phyloP scores from a whole-genome alignment of 2,113 vertebrate genomes.

The Lepus europaeus region DNA sequence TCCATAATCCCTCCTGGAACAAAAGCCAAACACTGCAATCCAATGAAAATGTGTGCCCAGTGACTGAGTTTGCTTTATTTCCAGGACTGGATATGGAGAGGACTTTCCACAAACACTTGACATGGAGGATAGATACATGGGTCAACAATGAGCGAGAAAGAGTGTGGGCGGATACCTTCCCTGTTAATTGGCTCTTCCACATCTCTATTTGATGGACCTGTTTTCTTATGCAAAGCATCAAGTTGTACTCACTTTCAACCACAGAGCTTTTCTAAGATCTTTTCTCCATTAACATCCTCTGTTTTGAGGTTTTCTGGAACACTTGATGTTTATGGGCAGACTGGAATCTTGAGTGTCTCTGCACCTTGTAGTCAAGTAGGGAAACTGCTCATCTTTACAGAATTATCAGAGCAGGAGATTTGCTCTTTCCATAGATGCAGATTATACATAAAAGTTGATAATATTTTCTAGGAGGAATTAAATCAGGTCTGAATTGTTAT shows the following conservation, averaged over 20 bases:
- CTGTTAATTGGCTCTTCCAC: not conserved
- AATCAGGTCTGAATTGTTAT: slow-evolving; percentile 9
- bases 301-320: slow-evolving; percentile 26
- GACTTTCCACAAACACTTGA: not conserved
- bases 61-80: slow-evolving; percentile 8
- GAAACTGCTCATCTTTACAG: not conserved
- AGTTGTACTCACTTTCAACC: not conserved
- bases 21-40: not conserved
- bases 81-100: not conserved
- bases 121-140: not conserved
- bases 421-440: not conserved
- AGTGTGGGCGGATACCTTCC: not conserved
- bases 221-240: not conserved
- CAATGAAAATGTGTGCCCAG: not conserved
- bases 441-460: not conserved
- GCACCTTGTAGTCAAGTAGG: not conserved
- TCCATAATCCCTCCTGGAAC: not conserved
- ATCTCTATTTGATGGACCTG: not conserved
- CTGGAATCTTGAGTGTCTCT: not conserved
- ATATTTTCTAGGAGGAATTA: not conserved
- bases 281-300: not conserved
- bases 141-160: not conserved
- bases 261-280: not conserved
- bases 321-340: not conserved
- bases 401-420: not conserved